Conservation (phyloP, 1,140 invertebrate species). For the Tyrophagus putrescentiae region DNA sequence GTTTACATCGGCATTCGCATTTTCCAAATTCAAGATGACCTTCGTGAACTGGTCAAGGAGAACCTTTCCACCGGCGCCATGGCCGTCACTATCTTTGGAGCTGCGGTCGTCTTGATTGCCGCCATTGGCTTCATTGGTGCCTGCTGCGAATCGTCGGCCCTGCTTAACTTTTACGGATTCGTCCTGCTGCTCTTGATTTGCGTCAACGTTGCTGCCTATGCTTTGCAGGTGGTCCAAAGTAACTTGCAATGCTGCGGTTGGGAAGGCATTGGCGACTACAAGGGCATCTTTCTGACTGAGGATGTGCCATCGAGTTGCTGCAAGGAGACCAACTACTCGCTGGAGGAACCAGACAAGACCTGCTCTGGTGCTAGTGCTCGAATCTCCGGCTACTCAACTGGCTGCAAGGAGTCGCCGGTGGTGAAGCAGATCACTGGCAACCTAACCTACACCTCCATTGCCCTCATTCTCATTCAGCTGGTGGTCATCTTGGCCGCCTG, state of each 20-base stretch:
- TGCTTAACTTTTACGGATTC: neutral
- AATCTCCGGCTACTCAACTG: neutral
- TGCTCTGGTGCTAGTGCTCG: neutral
- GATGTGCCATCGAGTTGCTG: neutral
- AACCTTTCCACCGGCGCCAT: neutral
- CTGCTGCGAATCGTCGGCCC: neutral
- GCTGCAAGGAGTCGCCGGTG: constrained; percentile 4
- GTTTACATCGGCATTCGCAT: neutral
- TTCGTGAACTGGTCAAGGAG: neutral
- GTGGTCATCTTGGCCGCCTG: neutral
- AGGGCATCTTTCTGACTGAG: neutral
- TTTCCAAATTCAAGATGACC: neutral
- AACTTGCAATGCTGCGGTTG: neutral
- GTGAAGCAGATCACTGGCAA: neutral
- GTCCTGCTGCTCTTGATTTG: neutral
- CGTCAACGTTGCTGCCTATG: neutral
- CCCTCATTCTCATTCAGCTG: neutral
- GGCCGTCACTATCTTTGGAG: neutral
- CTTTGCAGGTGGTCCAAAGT: neutral
- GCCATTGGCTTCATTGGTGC: neutral
- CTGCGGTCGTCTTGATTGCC: neutral
- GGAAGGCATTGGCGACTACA: neutral
- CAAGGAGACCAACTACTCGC: neutral
- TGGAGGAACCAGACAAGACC: neutral
- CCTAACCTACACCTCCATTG: neutral